Evolutionary conservation across 2,888 invertebrate species (phyloP), one percentile per base, ranked within the genome.

Genomic region (Drosophila trichaetosa): DNA sequence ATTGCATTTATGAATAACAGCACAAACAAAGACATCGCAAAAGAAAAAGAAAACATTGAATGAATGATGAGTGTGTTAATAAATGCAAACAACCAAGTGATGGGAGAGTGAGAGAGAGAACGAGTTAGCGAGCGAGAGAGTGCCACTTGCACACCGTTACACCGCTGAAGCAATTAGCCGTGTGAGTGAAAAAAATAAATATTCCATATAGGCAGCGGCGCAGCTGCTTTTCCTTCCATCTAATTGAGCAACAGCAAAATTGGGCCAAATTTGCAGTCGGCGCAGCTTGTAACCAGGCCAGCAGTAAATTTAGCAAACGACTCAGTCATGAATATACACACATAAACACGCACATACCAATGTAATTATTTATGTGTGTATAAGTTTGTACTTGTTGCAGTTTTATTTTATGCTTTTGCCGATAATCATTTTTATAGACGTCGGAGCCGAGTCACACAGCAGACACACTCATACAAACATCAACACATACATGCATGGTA

Each of bases 191-290:
- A 69, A 83, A 46, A 8, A 42, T 1, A 24, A 46, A 16, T 82
- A 87, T 87, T 87, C 72, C 77, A 89, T 79, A 83, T 73, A 72
- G 54, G 68, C 60, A 56, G 57, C 65, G 63, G 58, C 74, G 48
- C 48, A 48, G 40, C 33, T 27, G 34, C 34, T 52, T 65, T 58
- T 54, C 65, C 71, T 74, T 73, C 74, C 75, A 66, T 73, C 73
- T 86, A 83, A 86, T 89, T 85, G 89, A 84, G 69, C 69, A 73
- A 69, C 66, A 83, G 53, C 62, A 81, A 61, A 87, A 87, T 88
- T 90, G 83, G 90, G 90, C 82, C 90, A 87, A 89, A 89, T 83
- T 81, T 90, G 89, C 87, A 89, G 80, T 87, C 79, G 77, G 60
- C 80, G 73, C 75, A 75, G 75, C 68, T 69, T 81, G 74, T 74